phyloP scores from a whole-genome alignment of 2,797 vertebrate species.

The Sebastes melanostomus region DNA sequence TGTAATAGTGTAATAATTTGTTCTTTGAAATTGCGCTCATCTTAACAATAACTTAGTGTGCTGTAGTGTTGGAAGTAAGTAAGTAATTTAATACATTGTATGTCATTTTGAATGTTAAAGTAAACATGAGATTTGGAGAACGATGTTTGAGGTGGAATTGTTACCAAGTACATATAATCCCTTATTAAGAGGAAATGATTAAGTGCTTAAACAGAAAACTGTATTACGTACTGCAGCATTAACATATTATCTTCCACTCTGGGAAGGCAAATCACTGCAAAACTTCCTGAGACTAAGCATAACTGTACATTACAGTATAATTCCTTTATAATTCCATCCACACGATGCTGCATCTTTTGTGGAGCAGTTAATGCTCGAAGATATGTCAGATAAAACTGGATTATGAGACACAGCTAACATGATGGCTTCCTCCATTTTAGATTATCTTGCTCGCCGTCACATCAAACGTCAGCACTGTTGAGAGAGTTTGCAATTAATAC shows the following conservation, averaged over 20 bases:
- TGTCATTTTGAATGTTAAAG: background rate
- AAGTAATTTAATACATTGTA: background rate
- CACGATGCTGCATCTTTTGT: background rate
- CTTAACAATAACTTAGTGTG: conserved; percentile 4
- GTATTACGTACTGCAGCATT: conserved; percentile 4
- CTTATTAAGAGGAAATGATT: conserved; percentile 17
- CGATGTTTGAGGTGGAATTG: conserved; percentile 8
- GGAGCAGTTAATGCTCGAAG: background rate
- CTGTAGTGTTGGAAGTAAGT: background rate
- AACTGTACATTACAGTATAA: background rate
- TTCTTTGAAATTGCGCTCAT: conserved; percentile 29
- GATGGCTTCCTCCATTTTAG: background rate
- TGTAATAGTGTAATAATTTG: conserved; percentile 23
- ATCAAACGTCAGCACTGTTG: background rate
- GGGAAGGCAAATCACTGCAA: conserved; percentile 13
- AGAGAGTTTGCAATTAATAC: background rate
- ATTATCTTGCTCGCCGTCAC: background rate
- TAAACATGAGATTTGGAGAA: conserved; percentile 2
- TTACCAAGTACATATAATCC: conserved; percentile 22
- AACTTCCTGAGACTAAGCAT: background rate
- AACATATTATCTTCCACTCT: background rate
- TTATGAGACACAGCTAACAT: background rate
- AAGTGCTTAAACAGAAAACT: conserved; percentile 13
- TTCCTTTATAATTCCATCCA: background rate
- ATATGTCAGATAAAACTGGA: background rate